A percentile compares a stretch with the other conserved stretches of the same genome.
Conservation (phyloP, 1,140 invertebrate genomes). For the Panagrolaimus sp. region DNA sequence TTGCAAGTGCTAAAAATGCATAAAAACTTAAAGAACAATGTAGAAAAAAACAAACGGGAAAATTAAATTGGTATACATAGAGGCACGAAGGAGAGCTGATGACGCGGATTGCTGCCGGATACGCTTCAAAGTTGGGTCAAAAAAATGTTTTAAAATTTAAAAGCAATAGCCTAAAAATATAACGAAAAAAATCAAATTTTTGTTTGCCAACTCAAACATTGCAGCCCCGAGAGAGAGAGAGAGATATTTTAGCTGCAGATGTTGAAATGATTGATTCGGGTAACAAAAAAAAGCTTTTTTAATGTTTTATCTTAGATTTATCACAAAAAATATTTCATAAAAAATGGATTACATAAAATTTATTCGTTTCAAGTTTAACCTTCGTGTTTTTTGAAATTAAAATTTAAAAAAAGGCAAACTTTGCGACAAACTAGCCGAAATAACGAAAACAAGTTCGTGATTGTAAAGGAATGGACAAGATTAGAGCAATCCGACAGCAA, state of each 20-base stretch:
- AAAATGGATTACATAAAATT: too few relatives aligned
- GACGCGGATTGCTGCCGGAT: conserved; percentile 6
- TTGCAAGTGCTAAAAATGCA: neutral
- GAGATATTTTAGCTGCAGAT: too few relatives aligned
- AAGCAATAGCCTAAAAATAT: too few relatives aligned
- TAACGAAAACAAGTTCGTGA: conserved; percentile 10
- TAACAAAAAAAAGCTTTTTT: too few relatives aligned
- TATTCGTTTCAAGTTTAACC: too few relatives aligned
- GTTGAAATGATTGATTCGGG: too few relatives aligned
- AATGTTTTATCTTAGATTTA: too few relatives aligned
- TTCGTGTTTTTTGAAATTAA: too few relatives aligned
- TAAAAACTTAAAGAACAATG: conserved; percentile 1
- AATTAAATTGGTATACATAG: conserved; percentile 1
- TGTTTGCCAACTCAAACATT: too few relatives aligned
- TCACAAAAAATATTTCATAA: too few relatives aligned
- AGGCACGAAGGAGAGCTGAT: neutral
- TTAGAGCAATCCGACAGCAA: conserved; percentile 18
- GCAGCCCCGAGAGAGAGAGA: too few relatives aligned
- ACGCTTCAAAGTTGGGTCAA: neutral
- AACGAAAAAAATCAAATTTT: too few relatives aligned
- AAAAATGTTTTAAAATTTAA: neutral
- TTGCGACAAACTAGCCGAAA: conserved; percentile 15
- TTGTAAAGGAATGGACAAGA: conserved; percentile 19
- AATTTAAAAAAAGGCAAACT: conserved; percentile 3
- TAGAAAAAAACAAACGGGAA: neutral